phyloP scores from a whole-genome alignment of 2,113 vertebrate species.

The Naja naja region DNA sequence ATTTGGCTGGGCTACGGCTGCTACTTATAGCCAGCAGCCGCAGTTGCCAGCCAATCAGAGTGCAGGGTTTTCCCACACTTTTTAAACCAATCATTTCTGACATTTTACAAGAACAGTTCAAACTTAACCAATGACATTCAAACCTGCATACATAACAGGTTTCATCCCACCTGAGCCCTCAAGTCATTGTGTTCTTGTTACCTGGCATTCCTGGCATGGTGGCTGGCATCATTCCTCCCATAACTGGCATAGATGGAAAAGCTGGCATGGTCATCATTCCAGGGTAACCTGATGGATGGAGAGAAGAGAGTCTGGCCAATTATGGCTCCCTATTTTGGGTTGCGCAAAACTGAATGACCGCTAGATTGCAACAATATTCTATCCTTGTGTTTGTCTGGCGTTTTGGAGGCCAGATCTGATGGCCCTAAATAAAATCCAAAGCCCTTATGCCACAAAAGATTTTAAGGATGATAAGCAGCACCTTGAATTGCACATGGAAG shows the following conservation, averaged over 20 bases:
- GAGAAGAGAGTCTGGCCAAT: neutral
- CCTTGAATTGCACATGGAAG: neutral
- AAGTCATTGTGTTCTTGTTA: constrained; percentile 23
- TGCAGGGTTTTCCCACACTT: no score
- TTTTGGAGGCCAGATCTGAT: neutral
- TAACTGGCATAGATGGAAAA: constrained; percentile 73
- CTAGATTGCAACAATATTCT: neutral
- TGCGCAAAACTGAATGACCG: neutral
- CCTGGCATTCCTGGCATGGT: constrained; percentile 75
- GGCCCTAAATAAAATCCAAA: neutral
- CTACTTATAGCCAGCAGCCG: no score
- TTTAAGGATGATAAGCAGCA: neutral
- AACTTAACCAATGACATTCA: no score
- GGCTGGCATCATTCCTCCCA: constrained; percentile 74
- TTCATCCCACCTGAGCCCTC: neutral
- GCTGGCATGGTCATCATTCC: constrained; percentile 71
- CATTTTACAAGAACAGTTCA: no score
- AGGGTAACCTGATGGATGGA: constrained; percentile 67
- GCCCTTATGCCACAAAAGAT: neutral
- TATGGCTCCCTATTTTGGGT: neutral
- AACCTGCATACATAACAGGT: no score
- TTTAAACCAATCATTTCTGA: no score
- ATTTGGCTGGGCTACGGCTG: no score
- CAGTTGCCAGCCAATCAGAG: no score
- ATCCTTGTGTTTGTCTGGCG: neutral